phyloP scores from a whole-genome alignment of 2,113 vertebrate species.

The Choloepus hoffmanni region DNA sequence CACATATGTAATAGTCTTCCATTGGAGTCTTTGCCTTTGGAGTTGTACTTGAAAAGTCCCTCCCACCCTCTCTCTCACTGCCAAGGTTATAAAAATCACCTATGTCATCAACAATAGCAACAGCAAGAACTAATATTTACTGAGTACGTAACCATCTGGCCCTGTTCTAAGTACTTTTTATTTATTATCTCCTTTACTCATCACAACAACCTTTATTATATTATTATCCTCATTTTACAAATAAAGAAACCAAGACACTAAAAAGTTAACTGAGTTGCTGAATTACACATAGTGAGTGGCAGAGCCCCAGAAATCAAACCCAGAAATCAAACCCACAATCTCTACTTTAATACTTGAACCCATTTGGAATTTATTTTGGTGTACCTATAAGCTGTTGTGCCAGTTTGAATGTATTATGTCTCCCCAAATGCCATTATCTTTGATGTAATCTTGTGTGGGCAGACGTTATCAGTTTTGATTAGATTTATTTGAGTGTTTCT shows the following conservation, averaged over 20 bases:
- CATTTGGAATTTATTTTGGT: conserved; percentile 11
- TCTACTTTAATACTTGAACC: background rate
- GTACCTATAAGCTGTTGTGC: background rate
- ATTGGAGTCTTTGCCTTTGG: background rate
- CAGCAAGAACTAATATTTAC: background rate
- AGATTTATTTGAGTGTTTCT: too few species aligned
- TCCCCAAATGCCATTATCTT: too few species aligned
- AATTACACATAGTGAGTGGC: background rate
- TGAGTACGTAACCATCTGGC: background rate
- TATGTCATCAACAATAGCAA: background rate
- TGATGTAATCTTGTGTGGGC: too few species aligned
- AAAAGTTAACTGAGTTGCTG: background rate
- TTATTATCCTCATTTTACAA: conserved; percentile 44
- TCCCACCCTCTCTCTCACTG: background rate
- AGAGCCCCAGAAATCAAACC: background rate
- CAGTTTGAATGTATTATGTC: too few species aligned
- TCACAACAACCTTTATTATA: background rate
- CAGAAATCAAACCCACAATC: background rate
- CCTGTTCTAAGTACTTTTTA: background rate
- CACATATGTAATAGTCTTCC: background rate
- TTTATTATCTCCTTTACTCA: background rate
- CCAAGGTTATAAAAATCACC: background rate
- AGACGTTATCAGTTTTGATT: too few species aligned
- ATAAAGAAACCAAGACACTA: background rate
- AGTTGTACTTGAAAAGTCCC: background rate